Evolutionary conservation across 2,888 invertebrate genomes (phyloP).

Genomic region (Spodoptera exigua): DNA sequence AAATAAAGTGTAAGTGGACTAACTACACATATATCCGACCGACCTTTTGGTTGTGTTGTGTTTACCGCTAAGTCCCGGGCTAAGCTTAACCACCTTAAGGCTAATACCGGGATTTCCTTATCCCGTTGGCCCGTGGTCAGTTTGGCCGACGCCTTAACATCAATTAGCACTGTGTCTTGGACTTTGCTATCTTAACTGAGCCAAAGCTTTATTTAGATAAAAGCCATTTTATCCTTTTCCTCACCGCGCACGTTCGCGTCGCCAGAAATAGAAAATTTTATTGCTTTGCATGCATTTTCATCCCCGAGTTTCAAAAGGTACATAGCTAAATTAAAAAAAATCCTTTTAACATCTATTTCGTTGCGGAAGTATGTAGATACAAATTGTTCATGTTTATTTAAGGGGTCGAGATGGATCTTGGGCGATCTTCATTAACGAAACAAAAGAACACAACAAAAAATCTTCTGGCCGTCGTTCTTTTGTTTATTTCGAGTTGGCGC

Average conservation of each 20-base stretch:
- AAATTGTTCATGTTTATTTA: constrained; percentile 31
- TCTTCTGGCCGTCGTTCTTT: constrained; percentile 32
- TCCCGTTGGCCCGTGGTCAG: constrained; percentile 74
- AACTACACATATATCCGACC: constrained; percentile 49
- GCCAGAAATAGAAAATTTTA: constrained; percentile 6
- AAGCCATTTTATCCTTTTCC: constrained; percentile 37
- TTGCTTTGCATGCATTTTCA: constrained; percentile 27
- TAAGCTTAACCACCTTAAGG: constrained; percentile 74
- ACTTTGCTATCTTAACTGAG: constrained; percentile 52
- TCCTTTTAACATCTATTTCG: constrained; percentile 9
- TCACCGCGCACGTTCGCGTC: constrained; percentile 1
- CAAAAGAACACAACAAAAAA: constrained; percentile 50
- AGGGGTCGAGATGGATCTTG: constrained; percentile 37
- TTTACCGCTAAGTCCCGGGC: constrained; percentile 67
- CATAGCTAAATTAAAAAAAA: constrained; percentile 3
- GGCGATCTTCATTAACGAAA: constrained; percentile 48
- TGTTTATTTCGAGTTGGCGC: constrained; percentile 33
- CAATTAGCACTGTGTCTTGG: constrained; percentile 76
- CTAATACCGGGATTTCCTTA: constrained; percentile 80
- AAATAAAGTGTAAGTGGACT: constrained; percentile 61
- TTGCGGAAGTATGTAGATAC: background rate
- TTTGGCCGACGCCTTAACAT: constrained; percentile 69
- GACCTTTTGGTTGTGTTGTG: constrained; percentile 68
- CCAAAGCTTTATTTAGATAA: constrained; percentile 46
- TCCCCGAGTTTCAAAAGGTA: background rate